These are phyloP conservation scores for Cairina moschata DNA, from an alignment of 2,113 vertebrate genomes.

Conservation along the genomic window DNA sequence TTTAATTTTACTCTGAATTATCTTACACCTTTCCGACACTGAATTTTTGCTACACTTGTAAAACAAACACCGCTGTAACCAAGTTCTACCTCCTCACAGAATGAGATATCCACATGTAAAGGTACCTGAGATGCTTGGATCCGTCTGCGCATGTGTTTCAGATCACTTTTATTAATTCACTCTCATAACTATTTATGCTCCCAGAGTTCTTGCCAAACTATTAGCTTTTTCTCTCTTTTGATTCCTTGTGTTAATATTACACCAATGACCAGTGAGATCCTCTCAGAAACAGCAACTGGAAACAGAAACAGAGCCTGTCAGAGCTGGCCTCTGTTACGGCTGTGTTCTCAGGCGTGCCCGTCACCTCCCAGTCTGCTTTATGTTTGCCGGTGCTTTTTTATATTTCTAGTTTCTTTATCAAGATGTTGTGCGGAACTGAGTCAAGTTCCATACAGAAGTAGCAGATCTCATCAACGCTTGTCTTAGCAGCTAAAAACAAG, in stretches of 20 bases:
- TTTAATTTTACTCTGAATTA: neutral
- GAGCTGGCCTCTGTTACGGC: neutral
- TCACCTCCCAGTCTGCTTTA: neutral
- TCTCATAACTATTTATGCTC: neutral
- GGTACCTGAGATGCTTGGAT: neutral
- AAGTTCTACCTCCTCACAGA: neutral
- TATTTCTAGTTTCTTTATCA: neutral
- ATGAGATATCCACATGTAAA: neutral
- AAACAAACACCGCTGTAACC: neutral
- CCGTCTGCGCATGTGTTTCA: neutral
- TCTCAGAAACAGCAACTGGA: too few species aligned
- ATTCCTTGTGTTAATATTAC: too few species aligned
- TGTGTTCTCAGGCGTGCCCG: neutral
- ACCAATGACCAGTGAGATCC: neutral
- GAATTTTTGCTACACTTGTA: neutral
- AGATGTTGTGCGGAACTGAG: neutral
- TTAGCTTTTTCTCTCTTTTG: neutral
- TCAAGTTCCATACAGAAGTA: neutral
- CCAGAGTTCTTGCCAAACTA: neutral
- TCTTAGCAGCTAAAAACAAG: constrained; percentile 41
- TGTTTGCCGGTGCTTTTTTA: neutral
- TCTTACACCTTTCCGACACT: neutral
- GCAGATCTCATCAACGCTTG: neutral
- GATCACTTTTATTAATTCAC: neutral
- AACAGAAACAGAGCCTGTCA: neutral